Evolutionary conservation across 2,113 vertebrate genomes (phyloP).

Genomic region (Pollachius pollachius): DNA sequence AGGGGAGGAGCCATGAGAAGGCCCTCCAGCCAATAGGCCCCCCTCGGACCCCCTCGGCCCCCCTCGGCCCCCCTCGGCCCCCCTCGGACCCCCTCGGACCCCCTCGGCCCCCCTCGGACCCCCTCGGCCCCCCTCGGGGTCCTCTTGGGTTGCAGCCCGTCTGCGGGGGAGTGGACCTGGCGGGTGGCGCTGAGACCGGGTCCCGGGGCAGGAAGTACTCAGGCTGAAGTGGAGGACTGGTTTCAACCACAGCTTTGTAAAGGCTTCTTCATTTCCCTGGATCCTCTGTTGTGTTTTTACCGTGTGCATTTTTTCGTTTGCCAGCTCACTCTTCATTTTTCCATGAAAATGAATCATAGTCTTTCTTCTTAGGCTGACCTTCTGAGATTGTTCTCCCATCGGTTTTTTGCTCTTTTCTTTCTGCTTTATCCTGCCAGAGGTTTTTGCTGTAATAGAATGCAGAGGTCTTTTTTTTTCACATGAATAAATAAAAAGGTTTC

Average conservation of each 20-base stretch:
- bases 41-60: conserved; percentile 25
- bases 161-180: conserved; percentile 29
- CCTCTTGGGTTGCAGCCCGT: neutral
- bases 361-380: conserved; percentile 40
- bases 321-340: conserved; percentile 41
- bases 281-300: conserved; percentile 19
- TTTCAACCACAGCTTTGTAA: conserved; percentile 47
- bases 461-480: conserved; percentile 23
- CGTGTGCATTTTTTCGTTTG: conserved; percentile 31
- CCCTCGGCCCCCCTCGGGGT: neutral
- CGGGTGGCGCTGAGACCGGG: conserved; percentile 26
- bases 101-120: conserved; percentile 24
- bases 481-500: conserved; percentile 13
- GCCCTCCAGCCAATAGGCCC: conserved; percentile 29
- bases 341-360: conserved; percentile 24
- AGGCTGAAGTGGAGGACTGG: conserved; percentile 46
- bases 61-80: conserved; percentile 29
- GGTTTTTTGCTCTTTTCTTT: conserved; percentile 32
- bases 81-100: conserved; percentile 23
- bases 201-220: conserved; percentile 19
- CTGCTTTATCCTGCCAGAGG: conserved; percentile 15
- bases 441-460: conserved; percentile 20
- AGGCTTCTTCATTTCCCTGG: conserved; percentile 7
- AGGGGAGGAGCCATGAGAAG: conserved; percentile 23
- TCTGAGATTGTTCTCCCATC: conserved; percentile 42